A percentile compares a stretch with the other conserved stretches of the same genome.
Evolutionary conservation across 1,140 invertebrate species (phyloP).

Genomic region (Zaprionus nigranus): DNA sequence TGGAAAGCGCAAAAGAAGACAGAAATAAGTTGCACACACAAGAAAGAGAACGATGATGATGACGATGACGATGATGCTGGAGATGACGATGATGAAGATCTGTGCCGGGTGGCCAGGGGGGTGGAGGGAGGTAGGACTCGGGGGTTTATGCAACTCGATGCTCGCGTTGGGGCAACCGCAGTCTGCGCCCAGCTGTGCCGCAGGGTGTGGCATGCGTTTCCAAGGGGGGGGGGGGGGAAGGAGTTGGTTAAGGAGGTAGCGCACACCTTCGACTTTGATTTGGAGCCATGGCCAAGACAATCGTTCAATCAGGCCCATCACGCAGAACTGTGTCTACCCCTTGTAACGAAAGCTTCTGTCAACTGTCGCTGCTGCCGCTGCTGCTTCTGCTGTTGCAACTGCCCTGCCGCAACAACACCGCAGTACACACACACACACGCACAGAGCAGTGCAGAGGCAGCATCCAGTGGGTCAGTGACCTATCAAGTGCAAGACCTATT

Average conservation of each 20-base stretch:
- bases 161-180: constrained; percentile 48
- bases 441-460: constrained; percentile 12
- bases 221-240: background rate
- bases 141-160: constrained; percentile 64
- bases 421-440: constrained; percentile 6
- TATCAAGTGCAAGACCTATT: constrained; percentile 81
- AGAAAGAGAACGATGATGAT: constrained; percentile 39
- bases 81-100: constrained; percentile 3
- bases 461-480: constrained; percentile 73
- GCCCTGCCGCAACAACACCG: constrained; percentile 64
- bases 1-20: constrained; percentile 70
- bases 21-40: constrained; percentile 35
- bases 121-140: background rate
- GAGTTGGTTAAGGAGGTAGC: background rate
- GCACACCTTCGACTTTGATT: constrained; percentile 41
- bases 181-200: constrained; percentile 36
- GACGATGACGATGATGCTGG: constrained; percentile 27
- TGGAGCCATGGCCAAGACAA: constrained; percentile 24
- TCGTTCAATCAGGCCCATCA: constrained; percentile 19
- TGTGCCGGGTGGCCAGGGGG: constrained; percentile 5
- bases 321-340: background rate
- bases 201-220: background rate
- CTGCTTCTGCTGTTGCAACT: constrained; percentile 53
- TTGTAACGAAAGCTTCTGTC: constrained; percentile 26
- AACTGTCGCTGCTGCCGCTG: constrained; percentile 52